These are phyloP conservation scores for Xiphophorus hellerii DNA, from an alignment of 2,113 vertebrate species.

Conservation along the genomic window DNA sequence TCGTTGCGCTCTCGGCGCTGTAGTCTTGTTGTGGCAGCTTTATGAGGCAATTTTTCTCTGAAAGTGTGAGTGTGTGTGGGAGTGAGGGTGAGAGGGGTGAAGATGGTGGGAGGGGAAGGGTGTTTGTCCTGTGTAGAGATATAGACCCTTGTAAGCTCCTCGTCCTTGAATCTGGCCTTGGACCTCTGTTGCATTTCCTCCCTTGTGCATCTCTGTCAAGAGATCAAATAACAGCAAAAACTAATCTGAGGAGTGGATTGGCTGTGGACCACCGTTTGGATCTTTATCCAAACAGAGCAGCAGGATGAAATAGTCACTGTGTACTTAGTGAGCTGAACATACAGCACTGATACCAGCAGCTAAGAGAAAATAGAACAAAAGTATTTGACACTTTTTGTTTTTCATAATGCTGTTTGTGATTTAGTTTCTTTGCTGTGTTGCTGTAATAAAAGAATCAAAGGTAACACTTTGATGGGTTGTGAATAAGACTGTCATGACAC, in stretches of 20 bases:
- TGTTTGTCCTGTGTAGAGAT: slow-evolving; percentile 40
- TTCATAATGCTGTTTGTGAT: not conserved
- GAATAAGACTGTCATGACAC: no score
- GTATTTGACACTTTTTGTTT: not conserved
- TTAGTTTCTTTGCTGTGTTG: not conserved
- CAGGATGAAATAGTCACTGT: not conserved
- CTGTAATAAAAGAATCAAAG: not conserved
- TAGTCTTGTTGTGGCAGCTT: slow-evolving; percentile 58
- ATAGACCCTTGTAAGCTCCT: slow-evolving; percentile 45
- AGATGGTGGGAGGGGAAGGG: not conserved
- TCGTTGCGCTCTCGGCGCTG: slow-evolving; percentile 26
- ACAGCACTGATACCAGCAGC: not conserved
- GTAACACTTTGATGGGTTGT: no score
- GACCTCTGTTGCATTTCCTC: slow-evolving; percentile 48
- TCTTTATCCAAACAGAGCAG: slow-evolving; percentile 2
- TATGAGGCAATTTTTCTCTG: slow-evolving; percentile 62
- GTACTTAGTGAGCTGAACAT: not conserved
- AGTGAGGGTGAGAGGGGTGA: slow-evolving; percentile 19
- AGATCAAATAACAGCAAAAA: slow-evolving; percentile 41
- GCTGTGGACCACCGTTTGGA: slow-evolving; percentile 1
- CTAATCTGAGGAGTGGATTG: slow-evolving; percentile 35
- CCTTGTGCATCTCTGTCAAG: slow-evolving; percentile 36
- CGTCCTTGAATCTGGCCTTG: slow-evolving; percentile 63
- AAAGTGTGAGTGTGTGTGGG: slow-evolving; percentile 15
- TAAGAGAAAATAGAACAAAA: not conserved